Evolutionary conservation across 1,140 invertebrate species (phyloP).

Genomic region (Pteromalus puparum): DNA sequence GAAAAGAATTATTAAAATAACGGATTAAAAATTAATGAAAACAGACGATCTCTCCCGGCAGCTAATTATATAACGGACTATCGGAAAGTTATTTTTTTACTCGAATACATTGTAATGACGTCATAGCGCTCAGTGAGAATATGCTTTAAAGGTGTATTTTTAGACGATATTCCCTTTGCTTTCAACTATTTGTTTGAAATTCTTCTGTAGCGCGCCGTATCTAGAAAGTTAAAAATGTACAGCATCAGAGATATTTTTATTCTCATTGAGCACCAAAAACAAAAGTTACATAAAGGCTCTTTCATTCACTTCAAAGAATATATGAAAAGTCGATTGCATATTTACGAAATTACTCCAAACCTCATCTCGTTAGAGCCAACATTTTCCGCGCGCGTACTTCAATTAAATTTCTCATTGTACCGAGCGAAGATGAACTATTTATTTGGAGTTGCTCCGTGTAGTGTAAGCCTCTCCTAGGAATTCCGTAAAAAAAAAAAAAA

Average conservation of each 20-base stretch:
- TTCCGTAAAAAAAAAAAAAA: no score
- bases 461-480: no score
- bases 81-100: constrained; percentile 19
- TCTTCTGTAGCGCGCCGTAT: not conserved
- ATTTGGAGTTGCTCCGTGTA: no score
- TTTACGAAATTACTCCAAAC: no score
- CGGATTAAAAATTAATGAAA: not conserved
- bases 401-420: no score
- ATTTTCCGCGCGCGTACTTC: no score
- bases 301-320: no score
- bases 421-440: no score
- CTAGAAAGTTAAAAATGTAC: not conserved
- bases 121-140: not conserved
- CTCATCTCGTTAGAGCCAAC: no score
- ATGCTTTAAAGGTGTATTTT: constrained; percentile 3
- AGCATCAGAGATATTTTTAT: not conserved
- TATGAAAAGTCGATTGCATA: no score
- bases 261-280: no score
- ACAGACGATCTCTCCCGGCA: not conserved
- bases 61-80: not conserved
- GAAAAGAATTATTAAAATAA: not conserved
- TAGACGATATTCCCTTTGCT: constrained; percentile 5
- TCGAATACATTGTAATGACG: constrained; percentile 21
- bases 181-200: constrained; percentile 17
- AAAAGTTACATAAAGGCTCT: no score